A percentile compares a stretch with the other conserved stretches of the same genome.
phyloP scores from a whole-genome alignment of 2,888 invertebrate species.

The Scaptodrosophila latifasciaeformis region DNA sequence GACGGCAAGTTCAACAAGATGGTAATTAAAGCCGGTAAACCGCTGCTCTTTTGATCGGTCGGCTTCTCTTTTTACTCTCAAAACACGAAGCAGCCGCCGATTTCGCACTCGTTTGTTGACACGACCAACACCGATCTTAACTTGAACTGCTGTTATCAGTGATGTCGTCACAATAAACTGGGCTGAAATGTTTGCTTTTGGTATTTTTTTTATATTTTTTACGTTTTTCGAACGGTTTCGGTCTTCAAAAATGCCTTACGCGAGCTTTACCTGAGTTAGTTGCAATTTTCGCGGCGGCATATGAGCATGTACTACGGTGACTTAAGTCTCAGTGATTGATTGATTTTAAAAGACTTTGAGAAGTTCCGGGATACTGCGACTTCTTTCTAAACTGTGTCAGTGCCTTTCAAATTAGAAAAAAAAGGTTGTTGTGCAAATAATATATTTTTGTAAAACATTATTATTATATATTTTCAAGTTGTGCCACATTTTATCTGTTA shows the following conservation, averaged over 20 bases:
- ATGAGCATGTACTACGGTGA: slow-evolving; percentile 33
- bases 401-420: slow-evolving; percentile 2
- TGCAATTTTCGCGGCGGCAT: slow-evolving; percentile 45
- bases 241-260: slow-evolving; percentile 55
- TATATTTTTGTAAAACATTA: no score
- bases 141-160: slow-evolving; percentile 6
- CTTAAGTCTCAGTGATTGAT: no score
- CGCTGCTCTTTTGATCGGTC: neutral
- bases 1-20: no score
- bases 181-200: slow-evolving; percentile 38
- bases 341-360: no score
- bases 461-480: no score
- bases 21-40: neutral
- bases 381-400: neutral
- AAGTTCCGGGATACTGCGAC: neutral
- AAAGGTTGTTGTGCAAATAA: no score
- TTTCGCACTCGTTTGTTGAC: no score
- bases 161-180: slow-evolving; percentile 31
- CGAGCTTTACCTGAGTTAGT: slow-evolving; percentile 49
- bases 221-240: slow-evolving; percentile 47
- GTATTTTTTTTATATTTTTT: slow-evolving; percentile 10
- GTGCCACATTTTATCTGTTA: no score
- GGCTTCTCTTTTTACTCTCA: no score
- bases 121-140: neutral
- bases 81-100: no score